Conservation (phyloP, 2,888 invertebrate genomes). For the Cerastis rubricosa region DNA sequence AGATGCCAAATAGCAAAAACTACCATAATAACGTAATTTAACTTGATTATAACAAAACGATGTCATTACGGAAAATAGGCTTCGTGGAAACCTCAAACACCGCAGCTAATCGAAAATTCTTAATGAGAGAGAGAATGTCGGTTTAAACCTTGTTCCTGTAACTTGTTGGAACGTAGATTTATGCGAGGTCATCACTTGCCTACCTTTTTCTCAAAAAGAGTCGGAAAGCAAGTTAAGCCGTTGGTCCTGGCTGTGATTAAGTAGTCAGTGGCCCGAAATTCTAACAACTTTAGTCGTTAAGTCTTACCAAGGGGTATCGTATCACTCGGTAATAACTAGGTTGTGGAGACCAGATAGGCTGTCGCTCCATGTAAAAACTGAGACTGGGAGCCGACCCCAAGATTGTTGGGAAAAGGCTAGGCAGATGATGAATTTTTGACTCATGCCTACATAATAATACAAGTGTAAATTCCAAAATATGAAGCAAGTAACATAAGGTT, state of each 20-base stretch:
- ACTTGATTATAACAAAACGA: conserved; percentile 32
- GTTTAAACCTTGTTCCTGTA: not conserved
- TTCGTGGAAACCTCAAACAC: conserved; percentile 21
- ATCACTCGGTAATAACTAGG: too few species aligned
- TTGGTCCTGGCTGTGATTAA: too few species aligned
- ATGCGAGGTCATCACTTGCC: not conserved
- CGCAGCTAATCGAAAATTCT: conserved; percentile 47
- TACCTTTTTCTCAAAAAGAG: too few species aligned
- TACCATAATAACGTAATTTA: conserved; percentile 16
- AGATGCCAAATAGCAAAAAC: conserved; percentile 18
- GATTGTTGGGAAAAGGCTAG: too few species aligned
- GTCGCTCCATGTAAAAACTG: too few species aligned
- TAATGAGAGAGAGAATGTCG: not conserved
- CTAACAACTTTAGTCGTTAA: too few species aligned
- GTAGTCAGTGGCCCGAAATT: too few species aligned
- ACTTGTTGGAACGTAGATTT: not conserved
- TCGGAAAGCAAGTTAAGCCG: too few species aligned
- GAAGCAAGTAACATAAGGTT: not conserved
- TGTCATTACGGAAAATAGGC: conserved; percentile 48
- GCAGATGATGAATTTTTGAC: not conserved
- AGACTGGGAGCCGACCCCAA: too few species aligned
- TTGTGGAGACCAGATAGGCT: too few species aligned
- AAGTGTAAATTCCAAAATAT: not conserved
- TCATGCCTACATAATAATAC: not conserved
- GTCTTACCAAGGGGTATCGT: too few species aligned